Percentiles rank a stretch among this genome's conserved stretches.
These are phyloP conservation scores for Drosophila virilis DNA, from an alignment of 1,140 invertebrate genomes.

Conservation along the genomic window DNA sequence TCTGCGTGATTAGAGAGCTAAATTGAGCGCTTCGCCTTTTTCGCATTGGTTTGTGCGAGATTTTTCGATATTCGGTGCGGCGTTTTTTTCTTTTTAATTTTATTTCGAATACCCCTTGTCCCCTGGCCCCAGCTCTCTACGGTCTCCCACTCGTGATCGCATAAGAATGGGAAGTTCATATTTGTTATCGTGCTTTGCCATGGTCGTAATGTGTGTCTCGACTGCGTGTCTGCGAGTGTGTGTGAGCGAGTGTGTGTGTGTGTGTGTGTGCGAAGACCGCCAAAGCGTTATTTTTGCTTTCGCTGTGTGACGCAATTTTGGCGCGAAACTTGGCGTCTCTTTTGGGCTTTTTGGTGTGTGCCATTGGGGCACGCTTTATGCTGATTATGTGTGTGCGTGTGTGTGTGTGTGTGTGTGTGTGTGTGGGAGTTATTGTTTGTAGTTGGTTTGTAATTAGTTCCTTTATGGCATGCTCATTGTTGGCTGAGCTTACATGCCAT, in stretches of 20 bases:
- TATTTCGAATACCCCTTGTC: conserved; percentile 38
- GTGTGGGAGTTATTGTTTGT: neutral
- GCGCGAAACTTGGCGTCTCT: conserved; percentile 78
- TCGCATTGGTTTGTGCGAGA: conserved; percentile 50
- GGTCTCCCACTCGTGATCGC: conserved; percentile 45
- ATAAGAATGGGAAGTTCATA: conserved; percentile 60
- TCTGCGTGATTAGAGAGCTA: conserved; percentile 79
- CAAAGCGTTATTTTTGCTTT: conserved; percentile 45
- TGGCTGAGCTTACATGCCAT: too few relatives aligned
- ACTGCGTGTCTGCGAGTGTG: conserved; percentile 11
- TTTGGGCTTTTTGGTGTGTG: conserved; percentile 43
- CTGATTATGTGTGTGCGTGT: conserved; percentile 3
- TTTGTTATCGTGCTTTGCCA: conserved; percentile 77
- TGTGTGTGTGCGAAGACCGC: conserved; percentile 50
- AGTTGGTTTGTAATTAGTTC: neutral
- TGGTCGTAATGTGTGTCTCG: conserved; percentile 42
- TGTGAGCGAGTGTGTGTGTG: conserved; percentile 20
- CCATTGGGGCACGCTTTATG: conserved; percentile 56
- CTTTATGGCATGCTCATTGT: neutral
- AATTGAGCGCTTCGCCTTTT: conserved; percentile 64
- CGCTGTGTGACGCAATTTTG: conserved; percentile 73
- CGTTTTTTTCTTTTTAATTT: conserved; percentile 10
- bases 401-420: conserved; percentile 2
- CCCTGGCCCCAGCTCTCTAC: conserved; percentile 6
- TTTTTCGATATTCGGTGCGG: conserved; percentile 38